Evolutionary conservation across 2,797 vertebrate genomes (phyloP).

Genomic region (Tauraco hartlaubi): DNA sequence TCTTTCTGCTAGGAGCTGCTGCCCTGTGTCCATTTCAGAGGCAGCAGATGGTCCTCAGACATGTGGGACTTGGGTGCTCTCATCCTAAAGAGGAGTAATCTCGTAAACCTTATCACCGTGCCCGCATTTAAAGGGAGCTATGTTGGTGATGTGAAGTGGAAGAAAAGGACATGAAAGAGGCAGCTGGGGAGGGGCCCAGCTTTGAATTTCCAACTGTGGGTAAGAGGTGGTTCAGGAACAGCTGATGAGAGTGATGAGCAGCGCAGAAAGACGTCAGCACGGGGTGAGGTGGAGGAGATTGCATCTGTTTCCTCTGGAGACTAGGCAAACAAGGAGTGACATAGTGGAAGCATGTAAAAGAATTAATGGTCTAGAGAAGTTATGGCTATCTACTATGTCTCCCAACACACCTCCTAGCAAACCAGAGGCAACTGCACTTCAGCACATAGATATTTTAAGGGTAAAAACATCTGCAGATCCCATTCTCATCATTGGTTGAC

Average conservation of each 20-base stretch:
- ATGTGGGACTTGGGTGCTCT: not conserved
- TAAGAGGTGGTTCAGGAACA: slow-evolving; percentile 26
- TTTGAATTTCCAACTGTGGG: slow-evolving; percentile 53
- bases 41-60: not conserved
- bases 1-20: not conserved
- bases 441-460: not conserved
- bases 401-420: not conserved
- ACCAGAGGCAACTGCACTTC: not conserved
- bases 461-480: not conserved
- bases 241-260: slow-evolving; percentile 48
- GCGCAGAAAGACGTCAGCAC: slow-evolving; percentile 25
- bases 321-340: slow-evolving; percentile 21
- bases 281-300: not conserved
- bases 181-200: not conserved
- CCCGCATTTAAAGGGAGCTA: not conserved
- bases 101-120: not conserved
- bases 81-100: slow-evolving; percentile 17
- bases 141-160: not conserved
- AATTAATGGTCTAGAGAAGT: not conserved
- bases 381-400: not conserved
- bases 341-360: not conserved
- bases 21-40: not conserved
- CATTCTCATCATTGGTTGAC: not conserved
- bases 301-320: slow-evolving; percentile 24
- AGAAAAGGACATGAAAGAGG: slow-evolving; percentile 40